phyloP scores from a whole-genome alignment of 2,113 vertebrate genomes.

The Echinops telfairi region DNA sequence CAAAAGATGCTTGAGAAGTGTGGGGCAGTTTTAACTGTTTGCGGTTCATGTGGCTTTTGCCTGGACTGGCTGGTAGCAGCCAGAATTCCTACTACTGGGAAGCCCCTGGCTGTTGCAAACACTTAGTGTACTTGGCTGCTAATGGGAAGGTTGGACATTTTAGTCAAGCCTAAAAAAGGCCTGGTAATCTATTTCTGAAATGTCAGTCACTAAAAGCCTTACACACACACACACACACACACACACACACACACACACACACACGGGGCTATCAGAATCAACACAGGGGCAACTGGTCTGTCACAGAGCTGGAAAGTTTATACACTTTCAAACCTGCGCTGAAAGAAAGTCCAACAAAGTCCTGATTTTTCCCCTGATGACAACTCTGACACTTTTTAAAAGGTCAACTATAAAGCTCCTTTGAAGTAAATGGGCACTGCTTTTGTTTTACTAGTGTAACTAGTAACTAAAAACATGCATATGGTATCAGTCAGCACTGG shows the following conservation, averaged over 20 bases:
- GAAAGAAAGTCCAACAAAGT: not conserved
- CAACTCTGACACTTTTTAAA: slow-evolving; percentile 25
- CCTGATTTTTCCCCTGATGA: slow-evolving; percentile 16
- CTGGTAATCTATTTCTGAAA: not conserved
- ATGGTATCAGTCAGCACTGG: too few species aligned
- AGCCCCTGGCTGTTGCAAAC: not conserved
- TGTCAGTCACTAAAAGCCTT: not conserved
- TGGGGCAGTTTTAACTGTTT: not conserved
- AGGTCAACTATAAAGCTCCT: not conserved
- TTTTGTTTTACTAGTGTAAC: too few species aligned
- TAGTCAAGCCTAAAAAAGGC: not conserved
- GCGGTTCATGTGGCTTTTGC: not conserved
- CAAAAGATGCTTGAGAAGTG: not conserved
- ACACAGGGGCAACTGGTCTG: not conserved
- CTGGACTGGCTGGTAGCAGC: not conserved
- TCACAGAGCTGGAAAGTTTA: not conserved
- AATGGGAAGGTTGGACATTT: not conserved
- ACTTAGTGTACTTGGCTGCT: not conserved
- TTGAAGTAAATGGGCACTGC: not conserved
- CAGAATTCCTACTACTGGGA: not conserved
- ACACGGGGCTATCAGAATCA: not conserved
- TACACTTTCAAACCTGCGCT: not conserved
- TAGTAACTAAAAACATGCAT: too few species aligned
- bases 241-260: not conserved
- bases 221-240: not conserved